phyloP scores from a whole-genome alignment of 2,797 vertebrate species.

The Acrossocheilus wenchowensis region DNA sequence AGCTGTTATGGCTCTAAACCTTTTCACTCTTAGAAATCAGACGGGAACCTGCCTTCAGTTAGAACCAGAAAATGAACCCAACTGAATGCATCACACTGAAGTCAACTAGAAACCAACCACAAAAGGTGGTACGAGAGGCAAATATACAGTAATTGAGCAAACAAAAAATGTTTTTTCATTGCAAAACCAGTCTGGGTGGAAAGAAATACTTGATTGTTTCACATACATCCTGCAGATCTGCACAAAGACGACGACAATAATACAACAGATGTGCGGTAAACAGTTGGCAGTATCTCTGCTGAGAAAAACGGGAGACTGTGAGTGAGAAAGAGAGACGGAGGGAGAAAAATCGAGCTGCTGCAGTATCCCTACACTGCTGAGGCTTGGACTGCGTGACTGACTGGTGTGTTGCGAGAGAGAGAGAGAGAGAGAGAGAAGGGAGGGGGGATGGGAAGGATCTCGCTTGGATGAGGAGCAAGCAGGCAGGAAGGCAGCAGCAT shows the following conservation, averaged over 20 bases:
- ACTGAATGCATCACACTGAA: not conserved
- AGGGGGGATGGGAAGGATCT: conserved; percentile 70
- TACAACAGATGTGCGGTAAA: conserved; percentile 16
- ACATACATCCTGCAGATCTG: conserved; percentile 38
- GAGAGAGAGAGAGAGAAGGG: conserved; percentile 62
- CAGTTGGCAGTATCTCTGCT: conserved; percentile 57
- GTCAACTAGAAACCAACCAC: not conserved
- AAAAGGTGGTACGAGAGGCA: not conserved
- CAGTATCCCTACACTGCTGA: conserved; percentile 72
- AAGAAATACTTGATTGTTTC: not conserved
- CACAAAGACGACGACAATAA: conserved; percentile 41
- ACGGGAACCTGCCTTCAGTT: conserved; percentile 35
- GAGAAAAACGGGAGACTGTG: conserved; percentile 56
- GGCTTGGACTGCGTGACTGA: conserved; percentile 75
- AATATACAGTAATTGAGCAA: not conserved
- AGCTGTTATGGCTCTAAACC: conserved; percentile 60
- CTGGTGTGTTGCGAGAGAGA: conserved; percentile 72
- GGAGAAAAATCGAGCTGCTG: conserved; percentile 70
- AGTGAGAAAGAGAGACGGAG: conserved; percentile 65
- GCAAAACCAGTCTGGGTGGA: not conserved
- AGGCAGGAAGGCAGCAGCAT: conserved; percentile 76
- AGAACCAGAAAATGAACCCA: conserved; percentile 30
- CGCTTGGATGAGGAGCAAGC: conserved; percentile 76
- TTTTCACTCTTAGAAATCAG: conserved; percentile 47
- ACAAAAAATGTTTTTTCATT: not conserved